Percentiles rank a stretch among this genome's conserved stretches.
Conservation (phyloP, 2,888 invertebrate genomes). For the Herminia tarsipennalis region DNA sequence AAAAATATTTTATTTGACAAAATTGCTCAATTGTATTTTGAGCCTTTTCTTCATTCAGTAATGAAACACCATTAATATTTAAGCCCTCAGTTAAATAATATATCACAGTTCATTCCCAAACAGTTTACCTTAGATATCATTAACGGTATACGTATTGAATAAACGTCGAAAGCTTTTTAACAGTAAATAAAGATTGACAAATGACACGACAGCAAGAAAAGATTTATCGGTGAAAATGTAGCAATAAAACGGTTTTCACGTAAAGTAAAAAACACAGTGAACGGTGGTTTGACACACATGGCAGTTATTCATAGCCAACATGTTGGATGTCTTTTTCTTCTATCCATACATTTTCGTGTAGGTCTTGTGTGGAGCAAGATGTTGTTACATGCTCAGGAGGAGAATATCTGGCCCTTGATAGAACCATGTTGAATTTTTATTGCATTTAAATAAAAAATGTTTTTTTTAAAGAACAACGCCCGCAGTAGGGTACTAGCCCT, state of each 20-base stretch:
- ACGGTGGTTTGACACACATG: conserved; percentile 30
- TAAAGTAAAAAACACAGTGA: conserved; percentile 32
- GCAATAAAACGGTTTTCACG: conserved; percentile 60
- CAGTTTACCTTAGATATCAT: conserved; percentile 9
- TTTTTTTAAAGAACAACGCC: not conserved
- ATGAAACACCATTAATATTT: too few relatives aligned
- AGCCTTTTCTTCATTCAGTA: too few relatives aligned
- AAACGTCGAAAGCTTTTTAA: conserved; percentile 59
- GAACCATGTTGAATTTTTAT: too few relatives aligned
- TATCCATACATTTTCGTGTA: too few relatives aligned
- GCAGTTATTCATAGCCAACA: conserved; percentile 7
- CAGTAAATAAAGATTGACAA: conserved; percentile 74
- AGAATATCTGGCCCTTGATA: too few relatives aligned
- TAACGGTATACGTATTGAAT: conserved; percentile 30
- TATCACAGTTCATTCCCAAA: not conserved
- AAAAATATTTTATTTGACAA: too few relatives aligned
- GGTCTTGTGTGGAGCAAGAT: too few relatives aligned
- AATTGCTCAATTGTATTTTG: too few relatives aligned
- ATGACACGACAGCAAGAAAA: conserved; percentile 58
- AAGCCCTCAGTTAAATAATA: too few relatives aligned
- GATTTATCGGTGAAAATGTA: conserved; percentile 63
- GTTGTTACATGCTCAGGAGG: too few relatives aligned
- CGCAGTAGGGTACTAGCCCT: not conserved
- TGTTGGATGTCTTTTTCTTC: too few relatives aligned
- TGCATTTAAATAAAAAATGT: too few relatives aligned